Evolutionary conservation across 2,113 vertebrate genomes (phyloP), one percentile per base, ranked within the genome.

Genomic region (Cariama cristata): DNA sequence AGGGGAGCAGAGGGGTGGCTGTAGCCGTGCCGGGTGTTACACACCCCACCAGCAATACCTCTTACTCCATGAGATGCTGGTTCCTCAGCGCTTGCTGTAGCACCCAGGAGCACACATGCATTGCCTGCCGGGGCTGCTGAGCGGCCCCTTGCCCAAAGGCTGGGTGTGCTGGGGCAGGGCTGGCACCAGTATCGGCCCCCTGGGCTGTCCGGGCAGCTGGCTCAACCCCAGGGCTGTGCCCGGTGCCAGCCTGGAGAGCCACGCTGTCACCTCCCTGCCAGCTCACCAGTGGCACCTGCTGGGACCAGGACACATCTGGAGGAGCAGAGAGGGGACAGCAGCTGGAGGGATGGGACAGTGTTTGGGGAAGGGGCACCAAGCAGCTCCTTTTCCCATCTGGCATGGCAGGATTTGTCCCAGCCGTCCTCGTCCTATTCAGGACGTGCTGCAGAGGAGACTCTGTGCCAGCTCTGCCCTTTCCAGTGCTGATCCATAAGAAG

Each of bases 201-300:
- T 4, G 40, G 55, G 32, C 22, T 19, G 42, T 35, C 56, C 0
- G 5, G 35, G 73, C 35, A 58, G 40, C 12, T 59, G 53, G 30
- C 49, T 33, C 32, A 50, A 55, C 79, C 59, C 24, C 50, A 26
- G 77, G 18, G 27, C 63, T 63, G 64, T 35, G 40, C 33, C 44
- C 1, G 1, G 22, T 47, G 45, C 40, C 53, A 24, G 13, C 10
- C 33, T 3, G 1, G 42, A 47, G 11, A 63, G 20, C 58, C 32
- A 3, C 53, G 35, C 59, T 88, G 80, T 17, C 76, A 18, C 21
- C 55, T 80, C 76, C 66, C 74, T 75, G 52, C 85, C 49, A n/a
- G 86, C 94, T 90, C 72, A 19, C 20, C 82, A 17, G 9, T 92
- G 88, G 71, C 90, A 90, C 68, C 92, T 92, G 67, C 92, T 88